Base-by-base conservation (phyloP, 2,888 invertebrate species). In the Drosophila limbata region DNA sequence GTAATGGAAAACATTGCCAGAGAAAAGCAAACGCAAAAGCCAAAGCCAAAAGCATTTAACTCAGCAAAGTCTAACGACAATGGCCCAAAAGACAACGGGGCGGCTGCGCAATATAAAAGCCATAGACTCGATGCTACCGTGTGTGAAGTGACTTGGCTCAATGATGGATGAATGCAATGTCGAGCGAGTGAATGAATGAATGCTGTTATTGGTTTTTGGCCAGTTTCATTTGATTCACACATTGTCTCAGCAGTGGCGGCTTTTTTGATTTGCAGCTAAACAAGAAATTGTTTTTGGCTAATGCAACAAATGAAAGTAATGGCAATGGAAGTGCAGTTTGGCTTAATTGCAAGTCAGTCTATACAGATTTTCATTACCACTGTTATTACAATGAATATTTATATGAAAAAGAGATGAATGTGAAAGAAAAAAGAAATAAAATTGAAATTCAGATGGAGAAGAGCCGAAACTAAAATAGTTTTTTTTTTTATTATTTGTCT, bases 271-370 rank as follows among this genome's bases (percentile, higher is more conserved):
- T 68, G 55, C 21, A 15, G 48, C 39, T 39, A 39, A 37, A 31
- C 33, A 37, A 61, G 48, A 55, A 77, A 72, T 37, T n/a, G 21
- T 52, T 65, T 69, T 61, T 42, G 17, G 21, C 4, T 60, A 73
- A 64, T 72, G 77, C 59, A 51, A 56, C 72, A 68, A 69, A 77
- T 79, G 77, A 77, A 79, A 77, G 75, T 79, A 59, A 68, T 55
- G 37, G 53, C 42, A 44, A 45, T 55, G 42, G 37, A 50, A 55
- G 9, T 47, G 35, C 15, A 21, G 31, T 21, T 13, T 19, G 25
- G 28, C 33, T 53, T 76, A 70, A 76, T 76, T 66, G 66, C 53
- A 60, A 44, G 35, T 35, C 42, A 21, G 25, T n/a, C 19, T 9
- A 28, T 50, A 61, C 17, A 55, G 4, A 48, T 59, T 50, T 59